Conservation (phyloP, 2,113 vertebrate genomes). For the Apodemus speciosus region DNA sequence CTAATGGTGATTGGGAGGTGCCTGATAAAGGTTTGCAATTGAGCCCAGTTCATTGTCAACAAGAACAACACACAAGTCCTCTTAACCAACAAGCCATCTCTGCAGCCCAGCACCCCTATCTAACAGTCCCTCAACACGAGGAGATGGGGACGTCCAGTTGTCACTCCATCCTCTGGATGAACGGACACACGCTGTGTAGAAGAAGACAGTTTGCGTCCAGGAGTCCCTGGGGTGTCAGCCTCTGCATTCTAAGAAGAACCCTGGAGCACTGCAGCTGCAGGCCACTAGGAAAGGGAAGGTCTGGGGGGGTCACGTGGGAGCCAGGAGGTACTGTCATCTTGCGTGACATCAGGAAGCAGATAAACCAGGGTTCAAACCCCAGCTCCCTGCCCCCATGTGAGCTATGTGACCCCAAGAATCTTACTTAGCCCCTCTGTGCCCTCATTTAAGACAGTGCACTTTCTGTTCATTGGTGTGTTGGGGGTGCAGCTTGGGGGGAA, state of each 20-base stretch:
- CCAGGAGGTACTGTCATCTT: background rate
- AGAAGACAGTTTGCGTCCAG: background rate
- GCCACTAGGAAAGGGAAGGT: background rate
- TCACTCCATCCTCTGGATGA: background rate
- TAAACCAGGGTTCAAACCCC: background rate
- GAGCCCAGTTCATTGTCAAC: background rate
- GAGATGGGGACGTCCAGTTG: background rate
- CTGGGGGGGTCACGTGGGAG: background rate
- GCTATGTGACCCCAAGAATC: background rate
- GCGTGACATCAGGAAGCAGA: background rate
- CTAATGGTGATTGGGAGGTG: background rate
- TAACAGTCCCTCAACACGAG: too few relatives aligned
- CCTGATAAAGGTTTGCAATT: background rate
- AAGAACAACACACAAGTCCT: background rate
- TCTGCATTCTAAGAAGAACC: background rate
- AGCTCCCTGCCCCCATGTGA: background rate
- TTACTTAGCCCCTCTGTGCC: background rate
- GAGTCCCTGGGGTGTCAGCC: background rate
- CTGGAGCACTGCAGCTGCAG: background rate
- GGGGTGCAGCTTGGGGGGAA: background rate
- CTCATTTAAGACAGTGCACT: background rate
- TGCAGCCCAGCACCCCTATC: background rate
- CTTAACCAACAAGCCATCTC: background rate
- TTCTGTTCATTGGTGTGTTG: background rate
- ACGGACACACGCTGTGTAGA: accelerated